phyloP scores from a whole-genome alignment of 2,797 vertebrate genomes.

The Oreortyx pictus region DNA sequence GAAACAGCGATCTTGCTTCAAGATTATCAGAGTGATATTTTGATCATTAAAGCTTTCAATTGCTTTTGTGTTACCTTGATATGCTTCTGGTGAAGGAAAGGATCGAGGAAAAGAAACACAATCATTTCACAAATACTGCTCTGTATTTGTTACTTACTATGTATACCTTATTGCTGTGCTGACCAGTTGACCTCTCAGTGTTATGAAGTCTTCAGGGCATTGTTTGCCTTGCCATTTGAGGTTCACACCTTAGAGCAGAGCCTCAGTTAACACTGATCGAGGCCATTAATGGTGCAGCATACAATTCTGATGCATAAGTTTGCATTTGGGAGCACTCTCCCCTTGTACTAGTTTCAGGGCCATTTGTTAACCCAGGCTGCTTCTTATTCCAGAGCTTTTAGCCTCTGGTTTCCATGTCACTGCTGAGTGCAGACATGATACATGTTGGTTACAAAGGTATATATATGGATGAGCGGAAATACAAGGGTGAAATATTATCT shows the following conservation, averaged over 20 bases:
- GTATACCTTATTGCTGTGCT: not conserved
- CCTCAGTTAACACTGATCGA: not conserved
- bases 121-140: not conserved
- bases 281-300: not conserved
- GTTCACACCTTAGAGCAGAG: not conserved
- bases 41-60: not conserved
- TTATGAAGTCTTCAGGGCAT: not conserved
- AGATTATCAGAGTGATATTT: not conserved
- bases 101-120: not conserved
- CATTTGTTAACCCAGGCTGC: not conserved
- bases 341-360: accelerated
- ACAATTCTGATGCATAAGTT: accelerated
- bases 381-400: slow-evolving; percentile 46
- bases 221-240: not conserved
- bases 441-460: not conserved
- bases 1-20: not conserved
- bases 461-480: not conserved
- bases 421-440: not conserved
- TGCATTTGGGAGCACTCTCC: not conserved
- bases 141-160: not conserved
- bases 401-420: slow-evolving; percentile 19
- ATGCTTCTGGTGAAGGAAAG: not conserved
- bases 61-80: not conserved
- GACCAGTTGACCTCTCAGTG: not conserved
- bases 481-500: not conserved